Conservation (phyloP, 1,140 invertebrate species). For the Eupeodes corollae region DNA sequence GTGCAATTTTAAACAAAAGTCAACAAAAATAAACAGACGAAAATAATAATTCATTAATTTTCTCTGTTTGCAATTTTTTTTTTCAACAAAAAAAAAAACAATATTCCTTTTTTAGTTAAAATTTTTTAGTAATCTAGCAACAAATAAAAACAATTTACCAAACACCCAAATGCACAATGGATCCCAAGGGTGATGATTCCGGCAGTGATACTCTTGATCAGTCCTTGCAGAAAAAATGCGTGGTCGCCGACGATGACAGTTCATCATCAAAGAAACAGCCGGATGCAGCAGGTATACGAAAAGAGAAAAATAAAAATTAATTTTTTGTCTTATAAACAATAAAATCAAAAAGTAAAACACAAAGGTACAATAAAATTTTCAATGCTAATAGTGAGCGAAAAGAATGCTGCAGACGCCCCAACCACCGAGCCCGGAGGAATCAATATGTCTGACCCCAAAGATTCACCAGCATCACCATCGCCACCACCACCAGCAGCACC, state of each 20-base stretch:
- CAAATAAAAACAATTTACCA: constrained; percentile 12
- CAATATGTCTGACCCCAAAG: no score
- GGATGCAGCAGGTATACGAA: background rate
- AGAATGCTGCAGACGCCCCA: constrained; percentile 13
- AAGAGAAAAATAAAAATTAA: constrained; percentile 1
- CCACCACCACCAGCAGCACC: background rate
- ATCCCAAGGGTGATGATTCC: constrained; percentile 26
- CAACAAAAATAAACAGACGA: no score
- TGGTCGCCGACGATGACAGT: constrained; percentile 20
- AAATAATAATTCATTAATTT: no score
- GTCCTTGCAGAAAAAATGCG: constrained; percentile 31
- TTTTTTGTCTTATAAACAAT: constrained; percentile 1
- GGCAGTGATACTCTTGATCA: constrained; percentile 25
- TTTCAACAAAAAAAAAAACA: constrained; percentile 18
- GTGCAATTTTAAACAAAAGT: no score
- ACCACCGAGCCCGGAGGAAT: background rate
- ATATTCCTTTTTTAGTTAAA: constrained; percentile 8
- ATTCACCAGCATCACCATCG: no score
- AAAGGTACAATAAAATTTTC: constrained; percentile 1
- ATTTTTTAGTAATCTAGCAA: constrained; percentile 14
- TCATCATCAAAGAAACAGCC: background rate
- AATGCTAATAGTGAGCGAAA: constrained; percentile 7
- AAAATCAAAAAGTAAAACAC: constrained; percentile 1
- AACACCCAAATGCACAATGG: constrained; percentile 9
- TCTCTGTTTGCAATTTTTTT: constrained; percentile 16